Conservation (phyloP, 2,888 invertebrate species). For the Cetonia aurata region DNA sequence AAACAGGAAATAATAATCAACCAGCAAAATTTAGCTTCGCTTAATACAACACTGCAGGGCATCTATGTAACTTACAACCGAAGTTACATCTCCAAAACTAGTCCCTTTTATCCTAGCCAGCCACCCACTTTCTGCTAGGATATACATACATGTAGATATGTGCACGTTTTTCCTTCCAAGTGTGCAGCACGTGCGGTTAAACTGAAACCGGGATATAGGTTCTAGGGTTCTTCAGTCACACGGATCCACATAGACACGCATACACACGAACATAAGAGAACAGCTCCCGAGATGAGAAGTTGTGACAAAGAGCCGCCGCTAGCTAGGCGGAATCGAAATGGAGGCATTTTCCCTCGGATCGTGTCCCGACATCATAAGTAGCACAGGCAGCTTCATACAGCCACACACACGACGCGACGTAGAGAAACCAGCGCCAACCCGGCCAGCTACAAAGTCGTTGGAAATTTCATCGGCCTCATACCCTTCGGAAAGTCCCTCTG, state of each 20-base stretch:
- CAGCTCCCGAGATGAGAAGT: slow-evolving; percentile 57
- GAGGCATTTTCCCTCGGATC: slow-evolving; percentile 58
- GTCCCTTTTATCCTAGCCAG: not conserved
- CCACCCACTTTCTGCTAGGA: not conserved
- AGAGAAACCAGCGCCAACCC: not conserved
- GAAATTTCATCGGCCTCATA: slow-evolving; percentile 3
- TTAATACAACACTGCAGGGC: no score
- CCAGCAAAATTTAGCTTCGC: no score
- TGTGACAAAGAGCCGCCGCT: slow-evolving; percentile 59
- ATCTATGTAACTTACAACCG: no score
- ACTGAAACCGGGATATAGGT: slow-evolving; percentile 39
- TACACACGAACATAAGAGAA: slow-evolving; percentile 46
- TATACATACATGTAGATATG: not conserved
- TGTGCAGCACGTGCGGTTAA: slow-evolving; percentile 40
- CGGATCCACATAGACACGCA: slow-evolving; percentile 38
- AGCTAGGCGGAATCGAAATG: slow-evolving; percentile 60
- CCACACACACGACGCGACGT: not conserved
- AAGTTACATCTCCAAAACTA: not conserved
- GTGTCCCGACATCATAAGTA: slow-evolving; percentile 60
- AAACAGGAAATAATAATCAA: no score
- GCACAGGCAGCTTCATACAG: slow-evolving; percentile 40
- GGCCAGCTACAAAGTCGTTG: slow-evolving; percentile 7
- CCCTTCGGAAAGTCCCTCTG: not conserved
- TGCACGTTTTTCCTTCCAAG: no score
- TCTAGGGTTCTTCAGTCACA: not conserved